phyloP scores from a whole-genome alignment of 2,113 vertebrate species.

The Platanista minor region DNA sequence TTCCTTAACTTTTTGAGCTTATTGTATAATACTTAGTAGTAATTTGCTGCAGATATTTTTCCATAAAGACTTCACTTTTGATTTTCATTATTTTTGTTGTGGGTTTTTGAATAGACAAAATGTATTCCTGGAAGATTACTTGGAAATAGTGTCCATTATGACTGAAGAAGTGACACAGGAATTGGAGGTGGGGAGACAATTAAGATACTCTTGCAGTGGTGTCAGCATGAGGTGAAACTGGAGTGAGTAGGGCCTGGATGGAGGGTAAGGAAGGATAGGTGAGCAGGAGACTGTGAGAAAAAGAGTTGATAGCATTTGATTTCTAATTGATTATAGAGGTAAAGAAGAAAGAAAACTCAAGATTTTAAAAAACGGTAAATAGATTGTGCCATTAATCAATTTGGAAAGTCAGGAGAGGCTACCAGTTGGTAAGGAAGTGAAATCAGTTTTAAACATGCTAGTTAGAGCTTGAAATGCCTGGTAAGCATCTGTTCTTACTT shows the following conservation, averaged over 20 bases:
- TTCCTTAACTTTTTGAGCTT: background rate
- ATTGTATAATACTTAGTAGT: background rate
- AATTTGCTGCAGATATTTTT: background rate
- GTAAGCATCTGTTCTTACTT: background rate
- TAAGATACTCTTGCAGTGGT: background rate
- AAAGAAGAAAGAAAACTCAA: background rate
- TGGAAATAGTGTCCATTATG: background rate
- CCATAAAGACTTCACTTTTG: background rate
- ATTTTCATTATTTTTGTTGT: slow-evolving; percentile 5
- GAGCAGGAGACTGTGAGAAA: background rate
- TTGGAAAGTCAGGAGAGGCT: background rate
- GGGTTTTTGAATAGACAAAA: background rate
- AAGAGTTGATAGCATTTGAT: background rate
- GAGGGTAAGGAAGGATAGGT: background rate
- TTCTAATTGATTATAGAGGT: background rate
- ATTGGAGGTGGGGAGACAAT: background rate
- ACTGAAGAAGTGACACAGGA: background rate
- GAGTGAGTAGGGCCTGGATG: background rate
- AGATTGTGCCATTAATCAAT: background rate
- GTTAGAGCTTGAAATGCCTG: background rate
- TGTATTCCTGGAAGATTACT: background rate
- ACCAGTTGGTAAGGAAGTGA: background rate
- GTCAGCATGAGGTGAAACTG: background rate
- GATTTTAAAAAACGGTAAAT: background rate
- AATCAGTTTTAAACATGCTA: background rate